Percentiles rank a stretch among this genome's conserved stretches.
Conservation (phyloP, 2,888 invertebrate genomes). For the Caenorhabditis sp. region DNA sequence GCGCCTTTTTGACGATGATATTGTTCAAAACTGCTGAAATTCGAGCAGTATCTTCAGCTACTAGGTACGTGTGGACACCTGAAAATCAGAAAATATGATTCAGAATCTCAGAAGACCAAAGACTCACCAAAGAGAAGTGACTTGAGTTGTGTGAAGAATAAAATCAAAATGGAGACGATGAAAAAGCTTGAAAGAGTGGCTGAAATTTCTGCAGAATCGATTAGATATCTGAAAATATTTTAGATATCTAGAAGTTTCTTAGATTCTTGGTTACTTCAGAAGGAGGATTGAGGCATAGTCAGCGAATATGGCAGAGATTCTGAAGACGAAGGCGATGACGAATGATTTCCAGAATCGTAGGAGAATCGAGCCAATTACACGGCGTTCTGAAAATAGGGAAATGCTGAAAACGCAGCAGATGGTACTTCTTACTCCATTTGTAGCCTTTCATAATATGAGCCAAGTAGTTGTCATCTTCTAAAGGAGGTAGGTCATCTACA, state of each 20-base stretch:
- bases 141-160: slow-evolving; percentile 39
- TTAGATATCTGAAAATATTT: slow-evolving; percentile 18
- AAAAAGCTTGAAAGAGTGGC: slow-evolving; percentile 33
- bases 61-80: slow-evolving; percentile 41
- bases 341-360: slow-evolving; percentile 41
- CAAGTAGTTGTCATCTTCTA: slow-evolving; percentile 20
- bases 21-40: slow-evolving; percentile 35
- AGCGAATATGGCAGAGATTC: slow-evolving; percentile 28
- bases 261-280: slow-evolving; percentile 29
- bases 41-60: slow-evolving; percentile 36
- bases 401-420: neutral
- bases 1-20: slow-evolving; percentile 37
- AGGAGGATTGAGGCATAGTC: slow-evolving; percentile 35
- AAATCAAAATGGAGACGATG: slow-evolving; percentile 36
- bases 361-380: slow-evolving; percentile 30
- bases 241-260: too few species aligned
- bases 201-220: slow-evolving; percentile 34
- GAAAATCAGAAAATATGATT: neutral
- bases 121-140: slow-evolving; percentile 25
- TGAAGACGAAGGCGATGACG: slow-evolving; percentile 16
- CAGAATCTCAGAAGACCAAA: too few species aligned
- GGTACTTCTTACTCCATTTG: slow-evolving; percentile 26
- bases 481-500: slow-evolving; percentile 25
- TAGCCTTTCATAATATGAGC: slow-evolving; percentile 27
- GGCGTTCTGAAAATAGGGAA: slow-evolving; percentile 16